These are phyloP conservation scores for Sisyra terminalis DNA, from an alignment of 2,888 invertebrate genomes.

Conservation along the genomic window DNA sequence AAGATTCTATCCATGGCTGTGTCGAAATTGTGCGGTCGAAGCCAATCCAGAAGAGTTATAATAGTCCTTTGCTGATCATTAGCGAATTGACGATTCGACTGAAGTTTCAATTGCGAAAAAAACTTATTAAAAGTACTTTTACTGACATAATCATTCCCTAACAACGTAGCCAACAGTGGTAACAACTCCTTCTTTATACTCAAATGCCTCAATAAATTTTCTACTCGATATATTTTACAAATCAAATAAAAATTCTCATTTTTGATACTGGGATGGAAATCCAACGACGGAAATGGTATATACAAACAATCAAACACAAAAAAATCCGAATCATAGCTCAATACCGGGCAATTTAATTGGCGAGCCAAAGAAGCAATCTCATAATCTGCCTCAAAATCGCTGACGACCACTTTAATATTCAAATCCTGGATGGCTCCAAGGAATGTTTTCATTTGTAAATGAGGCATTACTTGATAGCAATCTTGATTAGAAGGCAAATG, in stretches of 20 bases:
- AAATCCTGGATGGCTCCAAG: slow-evolving; percentile 47
- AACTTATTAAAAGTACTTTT: slow-evolving; percentile 50
- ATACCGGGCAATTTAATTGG: slow-evolving; percentile 62
- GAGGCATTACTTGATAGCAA: slow-evolving; percentile 48
- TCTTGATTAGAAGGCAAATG: slow-evolving; percentile 38
- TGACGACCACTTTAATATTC: slow-evolving; percentile 48
- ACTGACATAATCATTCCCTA: slow-evolving; percentile 82
- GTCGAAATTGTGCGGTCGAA: slow-evolving; percentile 51
- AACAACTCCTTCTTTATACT: slow-evolving; percentile 48
- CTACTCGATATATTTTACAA: slow-evolving; percentile 57
- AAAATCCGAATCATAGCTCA: slow-evolving; percentile 91
- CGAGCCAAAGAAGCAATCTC: slow-evolving; percentile 71
- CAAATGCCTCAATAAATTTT: slow-evolving; percentile 45
- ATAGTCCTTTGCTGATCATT: slow-evolving; percentile 51
- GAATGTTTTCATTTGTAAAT: slow-evolving; percentile 59
- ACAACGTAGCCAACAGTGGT: slow-evolving; percentile 62
- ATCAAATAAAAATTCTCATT: slow-evolving; percentile 28
- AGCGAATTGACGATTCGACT: slow-evolving; percentile 30
- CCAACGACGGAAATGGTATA: slow-evolving; percentile 57
- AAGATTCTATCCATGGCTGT: slow-evolving; percentile 51
- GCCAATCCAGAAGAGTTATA: slow-evolving; percentile 55
- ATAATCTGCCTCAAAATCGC: slow-evolving; percentile 80
- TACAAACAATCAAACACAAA: slow-evolving; percentile 73
- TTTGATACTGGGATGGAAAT: slow-evolving; percentile 24
- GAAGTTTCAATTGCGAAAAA: slow-evolving; percentile 43